Evolutionary conservation across 2,888 invertebrate species (phyloP), one percentile per base, ranked within the genome.

Genomic region (Lasioglossum morio): DNA sequence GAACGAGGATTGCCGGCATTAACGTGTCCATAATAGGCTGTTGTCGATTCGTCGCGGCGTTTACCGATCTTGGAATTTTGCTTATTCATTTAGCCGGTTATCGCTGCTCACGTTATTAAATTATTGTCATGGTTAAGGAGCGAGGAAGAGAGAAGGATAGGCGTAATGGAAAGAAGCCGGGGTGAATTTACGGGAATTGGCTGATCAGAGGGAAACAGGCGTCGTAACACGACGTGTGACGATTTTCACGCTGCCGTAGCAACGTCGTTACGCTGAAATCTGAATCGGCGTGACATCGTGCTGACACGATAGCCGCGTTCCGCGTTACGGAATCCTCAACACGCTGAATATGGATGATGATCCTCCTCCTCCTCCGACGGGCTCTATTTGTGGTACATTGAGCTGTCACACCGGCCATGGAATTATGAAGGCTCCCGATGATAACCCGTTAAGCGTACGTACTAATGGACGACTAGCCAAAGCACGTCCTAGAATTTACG

Each of bases 351-450:
- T 93, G 92, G 92, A 93, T 93, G 93, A 92, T 91, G 89, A 87
- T 89, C 89, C 87, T 90, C 89, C 78, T 81, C 79, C 84, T 69
- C 19, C 66, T 66, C 66, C 81, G 82, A 87, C 88, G 89, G 84
- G 86, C 89, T 88, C 92, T 91, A 92, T 94, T 93, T 92, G 92
- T 91, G 91, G 93, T 92, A 93, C 93, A 93, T 93, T 92, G 93
- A 92, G 93, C 93, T 92, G 93, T 93, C 92, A 92, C 89, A 88
- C 88, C 91, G 87, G 89, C 87, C 85, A 83, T 90, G 89, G 92
- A 93, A 93, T 93, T 93, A 93, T 93, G 92, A 92, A 92, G 91
- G 91, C 91, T 93, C 92, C 93, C 93, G 93, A 94, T 93, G 93
- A 94, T 94, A 93, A 93, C 93, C 92, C 92, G 92, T 93, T 94